Evolutionary conservation across 2,888 invertebrate genomes (phyloP).

Genomic region (Spodoptera exigua): DNA sequence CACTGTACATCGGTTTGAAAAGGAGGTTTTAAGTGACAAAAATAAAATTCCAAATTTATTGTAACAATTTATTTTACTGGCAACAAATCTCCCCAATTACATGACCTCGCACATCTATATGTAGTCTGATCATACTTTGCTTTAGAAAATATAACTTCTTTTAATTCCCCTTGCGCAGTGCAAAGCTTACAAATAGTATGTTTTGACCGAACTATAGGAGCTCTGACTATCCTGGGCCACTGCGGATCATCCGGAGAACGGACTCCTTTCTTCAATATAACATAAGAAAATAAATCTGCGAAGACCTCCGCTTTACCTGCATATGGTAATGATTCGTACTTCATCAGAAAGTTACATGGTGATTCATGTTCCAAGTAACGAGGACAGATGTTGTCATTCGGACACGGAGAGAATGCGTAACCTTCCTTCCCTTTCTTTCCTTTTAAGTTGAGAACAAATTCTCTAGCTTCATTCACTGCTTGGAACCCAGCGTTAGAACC

Average conservation of each 20-base stretch:
- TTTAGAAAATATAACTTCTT: conserved; percentile 93
- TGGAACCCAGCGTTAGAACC: conserved; percentile 95
- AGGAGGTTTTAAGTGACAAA: no score
- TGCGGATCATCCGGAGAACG: conserved; percentile 84
- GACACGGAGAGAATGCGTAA: conserved; percentile 95
- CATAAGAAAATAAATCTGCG: conserved; percentile 92
- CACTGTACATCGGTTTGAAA: no score
- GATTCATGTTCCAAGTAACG: conserved; percentile 90
- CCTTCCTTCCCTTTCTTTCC: conserved; percentile 73
- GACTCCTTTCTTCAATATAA: conserved; percentile 94
- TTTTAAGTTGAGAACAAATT: conserved; percentile 91
- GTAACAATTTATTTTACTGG: conserved; percentile 88
- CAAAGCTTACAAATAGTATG: conserved; percentile 95
- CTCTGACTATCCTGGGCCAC: conserved; percentile 95
- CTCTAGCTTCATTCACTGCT: conserved; percentile 95
- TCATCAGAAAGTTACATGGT: conserved; percentile 94
- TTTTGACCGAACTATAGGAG: conserved; percentile 91
- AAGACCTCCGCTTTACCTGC: conserved; percentile 77
- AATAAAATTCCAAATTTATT: conserved; percentile 13
- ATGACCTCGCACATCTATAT: conserved; percentile 92
- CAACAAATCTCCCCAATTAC: conserved; percentile 94
- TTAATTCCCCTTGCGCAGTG: conserved; percentile 92
- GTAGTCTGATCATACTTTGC: conserved; percentile 93
- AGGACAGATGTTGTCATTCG: conserved; percentile 95
- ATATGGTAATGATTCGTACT: conserved; percentile 89